These are phyloP conservation scores for Zaprionus gabonicus DNA, from an alignment of 1,140 invertebrate genomes.

Conservation along the genomic window DNA sequence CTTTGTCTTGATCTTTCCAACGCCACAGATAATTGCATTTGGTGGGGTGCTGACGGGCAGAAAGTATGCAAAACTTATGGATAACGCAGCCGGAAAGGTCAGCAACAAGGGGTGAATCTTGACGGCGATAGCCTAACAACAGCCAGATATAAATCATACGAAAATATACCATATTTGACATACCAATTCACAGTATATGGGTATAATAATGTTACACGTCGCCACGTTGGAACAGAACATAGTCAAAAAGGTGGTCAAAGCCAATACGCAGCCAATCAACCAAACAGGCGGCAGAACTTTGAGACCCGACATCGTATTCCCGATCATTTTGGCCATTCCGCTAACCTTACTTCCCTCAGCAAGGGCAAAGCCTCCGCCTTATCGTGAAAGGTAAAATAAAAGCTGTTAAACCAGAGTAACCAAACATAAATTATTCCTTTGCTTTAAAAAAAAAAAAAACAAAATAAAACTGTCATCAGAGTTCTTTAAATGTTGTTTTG, in stretches of 20 bases:
- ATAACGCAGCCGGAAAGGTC: conserved; percentile 92
- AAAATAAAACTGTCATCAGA: no score
- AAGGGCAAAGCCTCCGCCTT: conserved; percentile 93
- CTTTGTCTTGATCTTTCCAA: conserved; percentile 85
- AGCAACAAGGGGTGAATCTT: conserved; percentile 92
- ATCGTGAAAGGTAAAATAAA: conserved; percentile 9
- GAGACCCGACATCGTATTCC: conserved; percentile 86
- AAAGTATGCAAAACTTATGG: conserved; percentile 90
- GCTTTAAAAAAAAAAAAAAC: background rate
- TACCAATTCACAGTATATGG: conserved; percentile 91
- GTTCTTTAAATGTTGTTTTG: no score
- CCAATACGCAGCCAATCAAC: conserved; percentile 85
- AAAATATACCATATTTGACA: background rate
- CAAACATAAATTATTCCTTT: background rate
- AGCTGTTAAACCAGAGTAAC: no score
- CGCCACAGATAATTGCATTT: conserved; percentile 95
- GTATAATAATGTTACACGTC: conserved; percentile 91
- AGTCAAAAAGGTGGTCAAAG: conserved; percentile 85
- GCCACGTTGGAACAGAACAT: conserved; percentile 93
- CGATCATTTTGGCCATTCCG: conserved; percentile 90
- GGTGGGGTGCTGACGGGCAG: conserved; percentile 91
- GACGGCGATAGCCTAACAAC: conserved; percentile 85
- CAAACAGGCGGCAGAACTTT: conserved; percentile 84
- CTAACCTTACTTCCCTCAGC: conserved; percentile 92
- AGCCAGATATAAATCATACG: background rate